Percentiles rank a stretch among this genome's conserved stretches.
These are phyloP conservation scores for Oreocharis arfaki DNA, from an alignment of 2,113 vertebrate genomes.

Conservation along the genomic window DNA sequence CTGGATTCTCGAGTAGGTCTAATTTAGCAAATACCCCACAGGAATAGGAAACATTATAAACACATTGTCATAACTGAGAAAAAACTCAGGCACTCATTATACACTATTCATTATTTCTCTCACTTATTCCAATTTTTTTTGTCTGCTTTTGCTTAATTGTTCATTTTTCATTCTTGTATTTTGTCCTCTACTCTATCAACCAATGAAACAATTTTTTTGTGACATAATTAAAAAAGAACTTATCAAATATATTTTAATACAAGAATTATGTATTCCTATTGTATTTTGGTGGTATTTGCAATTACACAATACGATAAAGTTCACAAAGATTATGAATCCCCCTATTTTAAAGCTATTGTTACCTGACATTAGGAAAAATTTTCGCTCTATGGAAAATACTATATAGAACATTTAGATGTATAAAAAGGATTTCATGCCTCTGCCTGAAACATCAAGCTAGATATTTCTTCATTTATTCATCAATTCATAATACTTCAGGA, in stretches of 20 bases:
- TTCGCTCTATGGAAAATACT: background rate
- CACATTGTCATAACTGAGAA: background rate
- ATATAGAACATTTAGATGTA: background rate
- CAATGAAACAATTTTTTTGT: background rate
- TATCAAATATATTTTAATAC: background rate
- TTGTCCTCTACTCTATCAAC: background rate
- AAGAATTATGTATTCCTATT: background rate
- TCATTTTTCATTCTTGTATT: background rate
- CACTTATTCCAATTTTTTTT: background rate
- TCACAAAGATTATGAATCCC: background rate
- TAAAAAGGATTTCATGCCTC: background rate
- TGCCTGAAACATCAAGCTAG: background rate
- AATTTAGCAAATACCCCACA: constrained; percentile 11
- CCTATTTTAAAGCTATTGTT: background rate
- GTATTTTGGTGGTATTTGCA: background rate
- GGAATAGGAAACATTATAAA: background rate
- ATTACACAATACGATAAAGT: background rate
- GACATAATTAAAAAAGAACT: background rate
- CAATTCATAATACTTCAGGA: background rate
- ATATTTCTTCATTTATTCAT: constrained; percentile 43
- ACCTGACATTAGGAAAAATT: background rate
- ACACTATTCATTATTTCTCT: background rate
- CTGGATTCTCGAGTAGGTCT: background rate
- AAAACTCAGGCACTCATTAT: background rate
- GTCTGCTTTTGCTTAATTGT: background rate